Evolutionary conservation across 1,140 invertebrate species (phyloP), one percentile per base, ranked within the genome.

Genomic region (Ips typographus): DNA sequence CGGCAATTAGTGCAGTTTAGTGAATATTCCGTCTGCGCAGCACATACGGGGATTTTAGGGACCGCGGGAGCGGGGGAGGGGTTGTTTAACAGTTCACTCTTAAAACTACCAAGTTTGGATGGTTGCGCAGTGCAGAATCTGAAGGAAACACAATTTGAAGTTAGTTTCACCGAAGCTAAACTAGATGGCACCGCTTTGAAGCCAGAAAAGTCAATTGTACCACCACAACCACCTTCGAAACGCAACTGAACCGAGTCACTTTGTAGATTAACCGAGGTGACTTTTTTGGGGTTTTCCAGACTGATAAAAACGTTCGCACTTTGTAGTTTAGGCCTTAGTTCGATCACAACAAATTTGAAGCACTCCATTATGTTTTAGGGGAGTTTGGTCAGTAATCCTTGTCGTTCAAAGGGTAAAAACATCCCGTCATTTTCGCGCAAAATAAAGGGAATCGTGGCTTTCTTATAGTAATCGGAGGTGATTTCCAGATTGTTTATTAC

Each of bases 401-500:
- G 39, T 80, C 83, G 79, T 73, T 83, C 81, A 59, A 84, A 82
- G 56, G 81, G 78, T 68, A 80, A 77, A 74, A 84, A 87, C 8
- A 88, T 77, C 53, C 80, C 83, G 69, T 88, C 85, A 74, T 84
- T 85, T 78, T 92, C 88, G 65, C 84, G 83, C 1, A 91, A 83
- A 49, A 85, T 83, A 81, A 90, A 93, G 0, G 90, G 86, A 70
- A 99, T 75, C 0, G 90, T 91, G 2, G 88, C 89, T 77, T 89
- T 88, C 77, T 91, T 83, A 81, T 98, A 98, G 81, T 95, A 98
- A 75, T 95, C 85, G 1, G 86, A 72, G 73, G 89, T 81, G 62
- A 94, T 78, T 83, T 95, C 88, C 71, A 99, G 88, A 77, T 99
- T 98, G 77, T 87, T 86, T 52, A 98, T 98, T n/a, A 98, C 93